phyloP scores from a whole-genome alignment of 2,113 vertebrate species.

The Glaucidium brasilianum region DNA sequence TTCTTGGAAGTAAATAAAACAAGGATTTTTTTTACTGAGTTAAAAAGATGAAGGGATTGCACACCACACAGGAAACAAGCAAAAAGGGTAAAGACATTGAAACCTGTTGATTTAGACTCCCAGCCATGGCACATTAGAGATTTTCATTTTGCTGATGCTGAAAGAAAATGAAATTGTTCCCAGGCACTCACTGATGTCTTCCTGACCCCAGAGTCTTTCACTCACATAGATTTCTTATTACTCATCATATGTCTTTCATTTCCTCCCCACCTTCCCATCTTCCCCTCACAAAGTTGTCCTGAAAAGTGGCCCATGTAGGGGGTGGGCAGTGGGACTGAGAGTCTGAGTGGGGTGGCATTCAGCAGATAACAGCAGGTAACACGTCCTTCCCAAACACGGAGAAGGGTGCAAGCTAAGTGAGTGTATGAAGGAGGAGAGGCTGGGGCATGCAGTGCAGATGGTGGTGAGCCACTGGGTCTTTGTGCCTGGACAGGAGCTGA shows the following conservation, averaged over 20 bases:
- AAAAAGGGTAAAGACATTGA: neutral
- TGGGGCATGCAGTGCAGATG: rapidly evolving
- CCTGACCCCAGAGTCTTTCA: neutral
- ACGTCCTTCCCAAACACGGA: neutral
- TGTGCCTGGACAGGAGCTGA: rapidly evolving
- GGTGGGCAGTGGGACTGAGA: neutral
- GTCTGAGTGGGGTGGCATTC: too few relatives aligned
- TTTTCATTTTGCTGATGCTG: neutral
- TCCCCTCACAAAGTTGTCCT: neutral
- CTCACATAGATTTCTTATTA: neutral
- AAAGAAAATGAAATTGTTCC: neutral
- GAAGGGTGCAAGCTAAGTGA: neutral
- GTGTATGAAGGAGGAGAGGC: too few relatives aligned
- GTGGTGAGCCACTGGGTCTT: too few relatives aligned
- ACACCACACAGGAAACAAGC: neutral
- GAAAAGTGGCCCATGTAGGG: neutral
- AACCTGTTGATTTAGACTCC: neutral
- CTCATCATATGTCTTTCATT: neutral
- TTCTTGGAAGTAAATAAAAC: neutral
- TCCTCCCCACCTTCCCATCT: neutral
- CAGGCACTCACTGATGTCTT: neutral
- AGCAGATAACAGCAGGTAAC: neutral
- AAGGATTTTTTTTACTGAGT: neutral
- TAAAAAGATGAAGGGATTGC: neutral
- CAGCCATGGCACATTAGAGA: neutral